Evolutionary conservation across 2,113 vertebrate genomes (phyloP).

Genomic region (Otocyon megalotis): DNA sequence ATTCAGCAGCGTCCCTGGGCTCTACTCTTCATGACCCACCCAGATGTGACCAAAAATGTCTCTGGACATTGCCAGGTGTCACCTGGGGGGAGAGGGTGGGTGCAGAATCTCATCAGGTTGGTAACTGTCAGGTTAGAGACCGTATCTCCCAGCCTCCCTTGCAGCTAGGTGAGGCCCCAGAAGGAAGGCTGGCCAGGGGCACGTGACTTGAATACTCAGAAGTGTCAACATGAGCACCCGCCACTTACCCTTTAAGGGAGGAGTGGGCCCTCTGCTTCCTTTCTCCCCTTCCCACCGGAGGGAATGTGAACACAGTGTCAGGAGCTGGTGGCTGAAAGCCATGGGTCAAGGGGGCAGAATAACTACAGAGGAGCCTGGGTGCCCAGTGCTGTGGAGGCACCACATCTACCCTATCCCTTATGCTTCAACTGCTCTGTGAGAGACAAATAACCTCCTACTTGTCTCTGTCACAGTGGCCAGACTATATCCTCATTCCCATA

Average conservation of each 20-base stretch:
- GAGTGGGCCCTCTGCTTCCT: neutral
- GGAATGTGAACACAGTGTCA: too few relatives aligned
- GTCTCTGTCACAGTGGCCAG: neutral
- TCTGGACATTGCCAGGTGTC: neutral
- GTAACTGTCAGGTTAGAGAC: neutral
- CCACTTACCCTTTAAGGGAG: neutral
- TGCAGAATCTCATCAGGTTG: neutral
- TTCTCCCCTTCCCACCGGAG: neutral
- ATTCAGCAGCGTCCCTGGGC: neutral
- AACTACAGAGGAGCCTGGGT: neutral
- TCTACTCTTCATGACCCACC: neutral
- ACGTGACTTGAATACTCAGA: neutral
- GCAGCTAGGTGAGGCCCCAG: neutral
- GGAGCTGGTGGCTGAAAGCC: neutral
- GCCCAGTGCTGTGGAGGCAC: neutral
- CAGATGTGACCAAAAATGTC: neutral
- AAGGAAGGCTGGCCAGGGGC: neutral
- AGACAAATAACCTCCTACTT: neutral
- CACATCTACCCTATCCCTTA: neutral
- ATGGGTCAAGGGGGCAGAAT: neutral
- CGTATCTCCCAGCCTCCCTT: slow-evolving; percentile 28
- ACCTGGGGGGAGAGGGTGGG: neutral
- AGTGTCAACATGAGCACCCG: neutral
- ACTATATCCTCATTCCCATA: neutral
- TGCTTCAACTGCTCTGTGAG: neutral